phyloP scores from a whole-genome alignment of 2,797 vertebrate species.

The Anabacerthia variegaticeps region DNA sequence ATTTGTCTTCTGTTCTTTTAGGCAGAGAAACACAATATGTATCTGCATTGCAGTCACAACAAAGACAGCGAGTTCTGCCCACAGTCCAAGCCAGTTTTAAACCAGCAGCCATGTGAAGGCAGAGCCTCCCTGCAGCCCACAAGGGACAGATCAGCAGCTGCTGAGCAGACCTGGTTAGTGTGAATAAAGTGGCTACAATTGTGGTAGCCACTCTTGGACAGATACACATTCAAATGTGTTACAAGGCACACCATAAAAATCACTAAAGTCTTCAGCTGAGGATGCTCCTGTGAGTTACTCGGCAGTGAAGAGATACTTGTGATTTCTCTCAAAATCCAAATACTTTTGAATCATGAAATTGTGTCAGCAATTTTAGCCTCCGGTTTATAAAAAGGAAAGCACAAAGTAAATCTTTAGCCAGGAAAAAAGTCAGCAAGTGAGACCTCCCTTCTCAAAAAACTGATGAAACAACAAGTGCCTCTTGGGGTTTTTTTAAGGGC shows the following conservation, averaged over 20 bases:
- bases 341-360: background rate
- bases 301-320: background rate
- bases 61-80: slow-evolving; percentile 51
- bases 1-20: slow-evolving; percentile 55
- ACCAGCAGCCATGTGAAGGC: slow-evolving; percentile 17
- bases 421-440: background rate
- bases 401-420: background rate
- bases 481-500: background rate
- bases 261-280: background rate
- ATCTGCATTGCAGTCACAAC: slow-evolving; percentile 48
- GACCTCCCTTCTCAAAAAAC: background rate
- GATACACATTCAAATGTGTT: background rate
- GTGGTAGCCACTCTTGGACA: background rate
- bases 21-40: slow-evolving; percentile 36
- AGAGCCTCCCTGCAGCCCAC: background rate
- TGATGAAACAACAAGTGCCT: background rate
- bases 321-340: background rate
- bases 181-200: background rate
- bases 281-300: background rate
- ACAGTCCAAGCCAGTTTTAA: slow-evolving; percentile 39
- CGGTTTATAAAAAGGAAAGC: background rate
- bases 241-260: background rate
- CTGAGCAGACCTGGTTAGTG: background rate
- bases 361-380: background rate
- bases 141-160: background rate